Conservation (phyloP, 92 coral and sea anemone species). For the Zoanthus sansibaricus region DNA sequence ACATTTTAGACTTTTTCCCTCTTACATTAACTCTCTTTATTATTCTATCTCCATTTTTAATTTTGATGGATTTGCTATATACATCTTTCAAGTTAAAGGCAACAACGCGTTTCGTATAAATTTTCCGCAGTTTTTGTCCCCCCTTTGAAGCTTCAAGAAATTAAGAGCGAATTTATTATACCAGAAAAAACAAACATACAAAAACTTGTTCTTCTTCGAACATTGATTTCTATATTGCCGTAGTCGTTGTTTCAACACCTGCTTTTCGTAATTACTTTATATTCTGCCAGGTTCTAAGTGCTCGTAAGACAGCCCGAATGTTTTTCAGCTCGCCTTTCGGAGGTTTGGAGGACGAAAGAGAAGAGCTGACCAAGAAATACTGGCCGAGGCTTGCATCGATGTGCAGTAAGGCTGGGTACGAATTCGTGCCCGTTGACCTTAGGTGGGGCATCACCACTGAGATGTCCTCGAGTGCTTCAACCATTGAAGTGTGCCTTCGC, state of each 20-base stretch:
- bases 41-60: too few relatives aligned
- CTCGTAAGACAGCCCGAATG: slow-evolving; percentile 82
- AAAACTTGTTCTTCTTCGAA: too few relatives aligned
- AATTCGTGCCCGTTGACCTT: slow-evolving; percentile 92
- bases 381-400: slow-evolving; percentile 92
- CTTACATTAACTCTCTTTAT: too few relatives aligned
- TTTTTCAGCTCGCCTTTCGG: slow-evolving; percentile 98
- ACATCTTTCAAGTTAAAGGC: too few relatives aligned
- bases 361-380: slow-evolving; percentile 91
- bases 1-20: too few relatives aligned
- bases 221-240: too few relatives aligned
- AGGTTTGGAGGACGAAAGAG: slow-evolving; percentile 95
- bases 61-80: too few relatives aligned
- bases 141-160: too few relatives aligned
- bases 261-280: background rate
- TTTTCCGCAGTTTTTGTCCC: too few relatives aligned
- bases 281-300: background rate
- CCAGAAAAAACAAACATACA: too few relatives aligned
- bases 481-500: slow-evolving; percentile 86
- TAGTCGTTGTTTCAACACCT: background rate
- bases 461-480: slow-evolving; percentile 93
- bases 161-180: too few relatives aligned
- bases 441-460: slow-evolving; percentile 97
- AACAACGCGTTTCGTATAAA: too few relatives aligned
- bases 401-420: slow-evolving; percentile 90